phyloP scores from a whole-genome alignment of 2,113 vertebrate genomes.

The Nothobranchius furzeri region DNA sequence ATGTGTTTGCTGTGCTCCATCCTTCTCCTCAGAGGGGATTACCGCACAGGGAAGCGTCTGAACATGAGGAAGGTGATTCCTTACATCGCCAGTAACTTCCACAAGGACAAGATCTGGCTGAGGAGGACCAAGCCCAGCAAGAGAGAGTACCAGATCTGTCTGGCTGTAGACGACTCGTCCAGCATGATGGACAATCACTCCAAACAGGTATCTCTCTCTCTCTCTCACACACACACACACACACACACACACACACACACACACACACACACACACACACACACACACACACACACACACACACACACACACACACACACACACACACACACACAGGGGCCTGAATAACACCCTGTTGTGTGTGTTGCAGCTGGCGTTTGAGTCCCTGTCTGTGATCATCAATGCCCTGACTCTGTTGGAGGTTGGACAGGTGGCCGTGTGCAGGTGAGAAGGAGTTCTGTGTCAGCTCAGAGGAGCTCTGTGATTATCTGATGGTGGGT shows the following conservation, averaged over 20 bases:
- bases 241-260: too few relatives aligned
- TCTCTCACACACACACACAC: too few relatives aligned
- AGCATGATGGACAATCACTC: conserved; percentile 99
- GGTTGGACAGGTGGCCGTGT: conserved; percentile 96
- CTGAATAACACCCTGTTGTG: not conserved
- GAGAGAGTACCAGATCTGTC: conserved; percentile 95
- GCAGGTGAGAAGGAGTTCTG: conserved; percentile 79
- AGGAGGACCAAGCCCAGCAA: conserved; percentile 97
- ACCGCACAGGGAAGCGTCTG: conserved; percentile 93
- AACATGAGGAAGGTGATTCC: conserved; percentile 99
- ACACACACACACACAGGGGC: too few relatives aligned
- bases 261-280: too few relatives aligned
- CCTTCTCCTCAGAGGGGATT: conserved; percentile 85
- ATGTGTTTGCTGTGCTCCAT: not conserved
- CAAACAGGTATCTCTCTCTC: conserved; percentile 85
- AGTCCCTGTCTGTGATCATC: conserved; percentile 94
- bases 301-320: too few relatives aligned
- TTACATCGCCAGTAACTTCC: conserved; percentile 96
- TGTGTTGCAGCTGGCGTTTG: conserved; percentile 89
- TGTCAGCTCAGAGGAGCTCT: not conserved
- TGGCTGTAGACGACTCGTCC: conserved; percentile 96
- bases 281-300: too few relatives aligned
- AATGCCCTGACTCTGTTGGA: conserved; percentile 93
- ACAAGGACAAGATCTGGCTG: conserved; percentile 99
- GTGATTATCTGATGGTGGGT: not conserved